phyloP scores from a whole-genome alignment of 1,140 invertebrate species.

The Daktulosphaira vitifoliae region DNA sequence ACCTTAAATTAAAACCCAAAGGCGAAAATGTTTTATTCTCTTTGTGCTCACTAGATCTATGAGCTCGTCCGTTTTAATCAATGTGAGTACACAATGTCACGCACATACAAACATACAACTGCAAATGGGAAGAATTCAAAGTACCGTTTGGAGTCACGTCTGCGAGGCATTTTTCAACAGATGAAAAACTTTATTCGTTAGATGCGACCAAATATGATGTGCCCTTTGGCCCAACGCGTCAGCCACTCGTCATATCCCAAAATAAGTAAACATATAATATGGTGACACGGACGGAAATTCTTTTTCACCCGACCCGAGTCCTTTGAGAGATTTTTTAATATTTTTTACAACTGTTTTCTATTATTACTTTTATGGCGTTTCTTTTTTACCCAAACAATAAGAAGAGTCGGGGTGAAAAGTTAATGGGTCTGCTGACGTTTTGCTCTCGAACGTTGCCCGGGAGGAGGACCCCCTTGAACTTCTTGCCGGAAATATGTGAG shows the following conservation, averaged over 20 bases:
- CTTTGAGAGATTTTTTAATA: conserved; percentile 8
- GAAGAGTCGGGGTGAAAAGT: conserved; percentile 5
- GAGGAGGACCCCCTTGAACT: neutral
- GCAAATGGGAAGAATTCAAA: too few relatives aligned
- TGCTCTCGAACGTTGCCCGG: conserved; percentile 4
- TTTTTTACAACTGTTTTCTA: neutral
- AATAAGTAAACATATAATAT: neutral
- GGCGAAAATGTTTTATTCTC: too few relatives aligned
- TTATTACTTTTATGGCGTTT: neutral
- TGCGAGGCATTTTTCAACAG: neutral
- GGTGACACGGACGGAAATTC: too few relatives aligned
- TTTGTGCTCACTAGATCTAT: too few relatives aligned
- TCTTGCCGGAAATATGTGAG: conserved; percentile 9
- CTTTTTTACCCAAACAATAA: conserved; percentile 3
- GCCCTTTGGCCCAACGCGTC: neutral
- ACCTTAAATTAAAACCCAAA: too few relatives aligned
- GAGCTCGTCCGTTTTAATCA: too few relatives aligned
- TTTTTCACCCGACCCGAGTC: neutral
- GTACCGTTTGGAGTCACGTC: neutral
- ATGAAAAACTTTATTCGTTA: conserved; percentile 3
- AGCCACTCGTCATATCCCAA: neutral
- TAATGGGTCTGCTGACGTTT: conserved; percentile 13
- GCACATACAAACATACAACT: too few relatives aligned
- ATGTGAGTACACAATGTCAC: too few relatives aligned
- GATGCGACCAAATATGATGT: neutral